A percentile compares a stretch with the other conserved stretches of the same genome.
phyloP scores from a whole-genome alignment of 2,797 vertebrate species.

The Coluber constrictor region DNA sequence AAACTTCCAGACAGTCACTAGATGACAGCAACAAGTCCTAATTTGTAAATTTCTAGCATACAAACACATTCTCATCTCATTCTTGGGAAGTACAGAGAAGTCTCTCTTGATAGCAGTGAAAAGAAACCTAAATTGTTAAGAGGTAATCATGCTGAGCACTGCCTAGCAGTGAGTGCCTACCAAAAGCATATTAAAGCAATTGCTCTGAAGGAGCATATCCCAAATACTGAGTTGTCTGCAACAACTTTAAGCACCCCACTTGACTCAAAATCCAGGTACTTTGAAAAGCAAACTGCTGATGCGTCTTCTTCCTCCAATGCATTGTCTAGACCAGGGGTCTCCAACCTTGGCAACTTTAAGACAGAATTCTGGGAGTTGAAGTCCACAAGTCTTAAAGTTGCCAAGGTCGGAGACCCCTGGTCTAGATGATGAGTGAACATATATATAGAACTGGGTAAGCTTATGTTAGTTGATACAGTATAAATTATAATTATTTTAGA shows the following conservation, averaged over 20 bases:
- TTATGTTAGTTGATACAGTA: background rate
- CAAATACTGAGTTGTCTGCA: background rate
- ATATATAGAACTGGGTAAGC: background rate
- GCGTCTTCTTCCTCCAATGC: background rate
- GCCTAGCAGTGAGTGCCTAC: background rate
- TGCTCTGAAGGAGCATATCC: background rate
- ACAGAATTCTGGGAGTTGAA: too few relatives aligned
- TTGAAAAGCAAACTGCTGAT: background rate
- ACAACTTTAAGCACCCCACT: background rate
- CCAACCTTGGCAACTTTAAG: too few relatives aligned
- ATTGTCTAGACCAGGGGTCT: background rate
- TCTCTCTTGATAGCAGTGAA: constrained; percentile 10
- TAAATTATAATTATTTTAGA: background rate
- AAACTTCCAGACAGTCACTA: background rate
- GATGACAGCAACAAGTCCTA: background rate
- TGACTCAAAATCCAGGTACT: background rate
- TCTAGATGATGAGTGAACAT: background rate
- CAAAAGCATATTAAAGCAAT: background rate
- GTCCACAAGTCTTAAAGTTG: too few relatives aligned
- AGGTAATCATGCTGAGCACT: background rate
- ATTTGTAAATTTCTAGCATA: background rate
- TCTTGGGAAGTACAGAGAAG: background rate
- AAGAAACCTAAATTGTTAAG: background rate
- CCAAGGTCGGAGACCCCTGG: too few relatives aligned
- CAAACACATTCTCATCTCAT: background rate